phyloP scores from a whole-genome alignment of 2,888 invertebrate genomes.

The Himalopsyche japonica region DNA sequence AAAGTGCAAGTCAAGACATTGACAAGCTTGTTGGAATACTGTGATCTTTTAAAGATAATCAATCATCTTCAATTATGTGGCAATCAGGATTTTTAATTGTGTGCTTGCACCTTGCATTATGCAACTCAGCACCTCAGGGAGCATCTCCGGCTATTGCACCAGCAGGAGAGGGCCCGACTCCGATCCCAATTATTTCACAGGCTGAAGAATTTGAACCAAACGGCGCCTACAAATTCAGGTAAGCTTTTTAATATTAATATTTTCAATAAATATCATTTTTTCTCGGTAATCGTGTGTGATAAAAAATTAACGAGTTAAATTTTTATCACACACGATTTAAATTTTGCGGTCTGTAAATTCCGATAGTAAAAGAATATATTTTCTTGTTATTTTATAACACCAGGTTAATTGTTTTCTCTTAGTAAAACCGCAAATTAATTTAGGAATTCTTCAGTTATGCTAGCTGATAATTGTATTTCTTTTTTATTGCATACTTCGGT shows the following conservation, averaged over 20 bases:
- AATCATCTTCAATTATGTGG: conserved; percentile 8
- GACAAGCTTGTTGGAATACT: background rate
- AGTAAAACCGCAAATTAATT: no score
- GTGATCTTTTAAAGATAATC: background rate
- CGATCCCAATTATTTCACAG: conserved; percentile 58
- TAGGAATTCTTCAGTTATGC: no score
- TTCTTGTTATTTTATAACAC: no score
- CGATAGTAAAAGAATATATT: no score
- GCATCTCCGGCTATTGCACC: background rate
- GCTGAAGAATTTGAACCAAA: conserved; percentile 58
- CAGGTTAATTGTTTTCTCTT: no score
- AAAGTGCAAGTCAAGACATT: conserved; percentile 18
- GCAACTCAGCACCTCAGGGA: conserved; percentile 37
- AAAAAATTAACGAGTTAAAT: no score
- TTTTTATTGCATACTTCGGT: background rate
- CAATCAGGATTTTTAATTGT: conserved; percentile 12
- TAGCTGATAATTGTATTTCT: no score
- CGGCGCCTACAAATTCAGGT: conserved; percentile 61
- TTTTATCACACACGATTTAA: no score
- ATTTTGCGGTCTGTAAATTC: no score
- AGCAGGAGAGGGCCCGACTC: conserved; percentile 48
- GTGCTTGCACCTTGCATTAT: conserved; percentile 41
- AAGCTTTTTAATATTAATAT: conserved; percentile 21
- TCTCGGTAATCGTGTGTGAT: no score
- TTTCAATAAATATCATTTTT: background rate